Base-by-base conservation (phyloP, 2,797 vertebrate species). In the Helicolenus hilgendorfi region DNA sequence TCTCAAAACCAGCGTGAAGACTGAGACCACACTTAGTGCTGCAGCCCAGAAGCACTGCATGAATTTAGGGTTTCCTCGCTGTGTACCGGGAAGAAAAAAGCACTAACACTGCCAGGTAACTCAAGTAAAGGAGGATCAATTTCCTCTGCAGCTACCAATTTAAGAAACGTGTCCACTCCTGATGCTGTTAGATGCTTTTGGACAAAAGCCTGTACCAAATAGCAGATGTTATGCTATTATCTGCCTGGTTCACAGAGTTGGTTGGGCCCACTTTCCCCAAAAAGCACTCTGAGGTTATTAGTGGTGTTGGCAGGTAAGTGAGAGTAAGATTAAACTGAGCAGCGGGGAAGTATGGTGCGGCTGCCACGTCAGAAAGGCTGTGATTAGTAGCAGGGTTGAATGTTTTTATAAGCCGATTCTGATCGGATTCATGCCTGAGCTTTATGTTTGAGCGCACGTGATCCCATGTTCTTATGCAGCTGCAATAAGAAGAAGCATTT, bases 151-250 rank as follows among this genome's bases (percentile, higher is more conserved):
- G 63, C 76, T 76, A 65, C 82, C 75, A 87, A 78, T 82, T 89
- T 85, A 62, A 87, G 70, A 88, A 79, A 82, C 79, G 59, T 75
- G 80, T 79, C 86, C 80, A 41, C 72, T 91, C 62, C 18, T 18
- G 27, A 53, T 81, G 75, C 77, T 84, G 70, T 86, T 76, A 36
- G 49, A 45, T 18, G 72, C 64, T 65, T 88, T 70, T 68, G 62
- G 84, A 84, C 58, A 53, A 85, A 81, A 65, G 76, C 64, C 36
- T 58, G 63, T 3, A 53, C 75, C 60, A 72, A 78, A 84, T 60
- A 81, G 70, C 84, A 86, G 79, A 86, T 89, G 85, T 84, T 85
- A 24, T 64, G 67, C 53, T 84, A 70, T 94, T 89, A 91, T 91
- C 74, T 36, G 41, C 67, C 63, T n/a, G 89, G 49, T 79, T 59